These are phyloP conservation scores for Bombus affinis DNA, from an alignment of 1,140 invertebrate genomes.

Conservation along the genomic window DNA sequence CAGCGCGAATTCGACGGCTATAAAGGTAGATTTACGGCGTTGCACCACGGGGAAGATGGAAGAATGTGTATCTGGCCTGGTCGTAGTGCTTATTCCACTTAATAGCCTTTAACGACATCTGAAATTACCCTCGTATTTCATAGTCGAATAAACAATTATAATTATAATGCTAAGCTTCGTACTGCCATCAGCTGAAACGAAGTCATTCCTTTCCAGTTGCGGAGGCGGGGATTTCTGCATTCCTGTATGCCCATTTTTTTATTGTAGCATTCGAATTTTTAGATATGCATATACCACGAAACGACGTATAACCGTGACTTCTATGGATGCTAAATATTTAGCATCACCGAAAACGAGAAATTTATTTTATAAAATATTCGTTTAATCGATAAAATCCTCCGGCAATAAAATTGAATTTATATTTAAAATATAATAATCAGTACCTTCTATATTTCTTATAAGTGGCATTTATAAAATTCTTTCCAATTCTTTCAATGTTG, in stretches of 20 bases:
- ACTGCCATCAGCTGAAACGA: constrained; percentile 2
- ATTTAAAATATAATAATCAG: too few relatives aligned
- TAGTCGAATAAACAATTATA: constrained; percentile 53
- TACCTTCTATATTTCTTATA: too few relatives aligned
- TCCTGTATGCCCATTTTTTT: background rate
- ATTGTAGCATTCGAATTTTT: background rate
- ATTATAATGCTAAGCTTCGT: constrained; percentile 18
- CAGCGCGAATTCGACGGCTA: constrained; percentile 50
- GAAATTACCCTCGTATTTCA: constrained; percentile 63
- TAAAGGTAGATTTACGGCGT: constrained; percentile 60
- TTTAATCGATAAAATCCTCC: too few relatives aligned
- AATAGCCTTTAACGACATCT: constrained; percentile 62
- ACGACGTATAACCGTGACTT: background rate
- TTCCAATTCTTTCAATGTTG: background rate
- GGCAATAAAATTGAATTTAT: too few relatives aligned
- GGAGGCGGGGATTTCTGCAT: constrained; percentile 17
- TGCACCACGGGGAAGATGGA: constrained; percentile 35
- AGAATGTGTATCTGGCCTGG: constrained; percentile 44
- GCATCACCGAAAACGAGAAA: background rate
- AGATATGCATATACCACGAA: background rate
- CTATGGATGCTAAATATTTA: background rate
- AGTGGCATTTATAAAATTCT: background rate
- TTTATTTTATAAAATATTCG: too few relatives aligned
- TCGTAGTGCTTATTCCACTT: constrained; percentile 52
- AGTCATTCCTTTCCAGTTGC: constrained; percentile 2